Evolutionary conservation across 1,140 invertebrate species (phyloP).

Genomic region (Mizuhopecten yessoensis): DNA sequence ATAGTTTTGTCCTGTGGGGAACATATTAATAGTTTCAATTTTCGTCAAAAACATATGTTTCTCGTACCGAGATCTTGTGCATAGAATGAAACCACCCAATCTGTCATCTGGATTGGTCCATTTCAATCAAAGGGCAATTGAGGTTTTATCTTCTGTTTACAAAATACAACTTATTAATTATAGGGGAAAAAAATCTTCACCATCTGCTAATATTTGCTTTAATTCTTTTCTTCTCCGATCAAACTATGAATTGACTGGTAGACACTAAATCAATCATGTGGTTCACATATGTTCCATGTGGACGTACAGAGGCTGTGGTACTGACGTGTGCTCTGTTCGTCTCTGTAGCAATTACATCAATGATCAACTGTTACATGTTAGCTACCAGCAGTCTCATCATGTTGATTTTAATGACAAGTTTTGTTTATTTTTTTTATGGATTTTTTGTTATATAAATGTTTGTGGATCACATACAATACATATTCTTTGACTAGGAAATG

Average conservation of each 20-base stretch:
- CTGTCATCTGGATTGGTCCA: background rate
- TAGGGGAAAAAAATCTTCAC: background rate
- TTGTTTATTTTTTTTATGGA: too few relatives aligned
- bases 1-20: background rate
- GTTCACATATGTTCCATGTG: background rate
- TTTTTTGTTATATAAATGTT: too few relatives aligned
- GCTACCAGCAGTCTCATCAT: too few relatives aligned
- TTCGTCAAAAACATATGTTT: background rate
- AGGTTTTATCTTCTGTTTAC: conserved; percentile 8
- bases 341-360: background rate
- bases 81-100: background rate
- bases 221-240: background rate
- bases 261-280: too few relatives aligned
- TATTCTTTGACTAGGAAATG: too few relatives aligned
- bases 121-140: background rate
- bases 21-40: background rate
- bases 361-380: background rate
- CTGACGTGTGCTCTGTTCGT: background rate
- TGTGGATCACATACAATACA: too few relatives aligned
- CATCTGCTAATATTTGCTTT: background rate
- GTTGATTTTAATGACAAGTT: too few relatives aligned
- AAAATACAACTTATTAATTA: background rate
- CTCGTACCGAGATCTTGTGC: background rate
- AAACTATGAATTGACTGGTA: background rate
- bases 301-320: background rate